phyloP scores from a whole-genome alignment of 2,888 invertebrate genomes.

The Galerucella calmariensis region DNA sequence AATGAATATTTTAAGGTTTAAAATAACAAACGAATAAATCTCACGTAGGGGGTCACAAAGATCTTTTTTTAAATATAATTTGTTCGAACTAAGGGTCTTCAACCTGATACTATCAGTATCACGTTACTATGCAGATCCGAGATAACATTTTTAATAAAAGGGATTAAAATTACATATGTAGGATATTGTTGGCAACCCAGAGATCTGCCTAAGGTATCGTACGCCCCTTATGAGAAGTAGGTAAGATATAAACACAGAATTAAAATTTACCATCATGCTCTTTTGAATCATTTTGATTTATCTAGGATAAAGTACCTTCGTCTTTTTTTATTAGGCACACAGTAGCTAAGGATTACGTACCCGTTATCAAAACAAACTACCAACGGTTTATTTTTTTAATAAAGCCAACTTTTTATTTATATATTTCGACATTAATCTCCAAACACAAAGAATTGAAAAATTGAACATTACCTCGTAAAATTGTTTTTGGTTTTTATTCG shows the following conservation, averaged over 20 bases:
- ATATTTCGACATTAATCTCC: slow-evolving; percentile 20
- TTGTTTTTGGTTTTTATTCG: no score
- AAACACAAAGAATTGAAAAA: not conserved
- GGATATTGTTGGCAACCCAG: slow-evolving; percentile 59
- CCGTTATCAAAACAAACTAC: slow-evolving; percentile 47
- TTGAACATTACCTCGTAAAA: no score
- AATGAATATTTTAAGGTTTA: slow-evolving; percentile 52
- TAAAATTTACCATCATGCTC: slow-evolving; percentile 54
- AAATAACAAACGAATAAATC: slow-evolving; percentile 54
- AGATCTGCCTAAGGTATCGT: slow-evolving; percentile 54
- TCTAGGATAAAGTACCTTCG: slow-evolving; percentile 49
- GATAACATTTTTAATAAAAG: slow-evolving; percentile 64
- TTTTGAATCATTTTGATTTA: slow-evolving; percentile 57
- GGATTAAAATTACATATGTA: slow-evolving; percentile 66
- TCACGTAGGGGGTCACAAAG: slow-evolving; percentile 49
- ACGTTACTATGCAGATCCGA: slow-evolving; percentile 62
- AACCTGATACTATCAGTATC: slow-evolving; percentile 64
- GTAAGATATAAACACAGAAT: slow-evolving; percentile 54
- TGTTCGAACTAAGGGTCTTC: slow-evolving; percentile 51
- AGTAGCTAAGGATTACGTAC: slow-evolving; percentile 44
- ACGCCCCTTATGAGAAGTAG: slow-evolving; percentile 59
- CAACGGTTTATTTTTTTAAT: slow-evolving; percentile 37
- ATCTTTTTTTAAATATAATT: slow-evolving; percentile 54
- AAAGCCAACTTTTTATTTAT: slow-evolving; percentile 24
- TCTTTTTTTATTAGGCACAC: slow-evolving; percentile 40